A percentile compares a stretch with the other conserved stretches of the same genome.
Evolutionary conservation across 2,113 vertebrate genomes (phyloP).

Genomic region (Chionomys nivalis): DNA sequence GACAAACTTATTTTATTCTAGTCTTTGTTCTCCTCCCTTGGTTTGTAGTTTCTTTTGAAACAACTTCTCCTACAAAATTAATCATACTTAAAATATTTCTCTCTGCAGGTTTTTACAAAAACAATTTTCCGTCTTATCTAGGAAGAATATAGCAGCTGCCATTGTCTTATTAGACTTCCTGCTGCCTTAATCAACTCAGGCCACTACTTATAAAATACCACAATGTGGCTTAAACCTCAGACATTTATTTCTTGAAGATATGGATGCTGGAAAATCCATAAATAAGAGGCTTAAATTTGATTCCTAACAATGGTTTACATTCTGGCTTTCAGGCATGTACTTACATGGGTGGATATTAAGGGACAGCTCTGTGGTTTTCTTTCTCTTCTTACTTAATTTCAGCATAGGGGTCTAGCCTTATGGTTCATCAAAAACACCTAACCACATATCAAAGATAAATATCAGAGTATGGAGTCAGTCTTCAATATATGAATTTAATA

Average conservation of each 20-base stretch:
- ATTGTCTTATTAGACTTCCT: neutral
- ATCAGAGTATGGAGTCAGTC: no score
- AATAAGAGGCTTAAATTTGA: neutral
- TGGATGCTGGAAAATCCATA: neutral
- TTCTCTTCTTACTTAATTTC: neutral
- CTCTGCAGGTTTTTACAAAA: neutral
- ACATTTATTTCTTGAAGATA: neutral
- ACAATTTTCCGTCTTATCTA: neutral
- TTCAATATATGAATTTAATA: neutral
- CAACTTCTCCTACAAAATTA: neutral
- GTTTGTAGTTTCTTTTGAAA: neutral
- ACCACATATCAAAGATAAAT: neutral
- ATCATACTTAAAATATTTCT: neutral
- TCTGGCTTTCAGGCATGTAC: neutral
- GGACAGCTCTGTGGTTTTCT: neutral
- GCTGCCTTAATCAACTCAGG: neutral
- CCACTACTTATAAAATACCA: neutral
- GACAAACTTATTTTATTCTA: neutral
- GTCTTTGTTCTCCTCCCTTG: neutral
- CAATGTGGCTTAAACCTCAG: neutral
- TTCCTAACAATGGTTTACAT: no score
- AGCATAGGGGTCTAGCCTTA: neutral
- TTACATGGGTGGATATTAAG: no score
- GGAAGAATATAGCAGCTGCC: neutral
- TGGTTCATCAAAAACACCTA: neutral